A percentile compares a stretch with the other conserved stretches of the same genome.
Evolutionary conservation across 2,888 invertebrate species (phyloP).

Genomic region (Ypsolopha sequella): DNA sequence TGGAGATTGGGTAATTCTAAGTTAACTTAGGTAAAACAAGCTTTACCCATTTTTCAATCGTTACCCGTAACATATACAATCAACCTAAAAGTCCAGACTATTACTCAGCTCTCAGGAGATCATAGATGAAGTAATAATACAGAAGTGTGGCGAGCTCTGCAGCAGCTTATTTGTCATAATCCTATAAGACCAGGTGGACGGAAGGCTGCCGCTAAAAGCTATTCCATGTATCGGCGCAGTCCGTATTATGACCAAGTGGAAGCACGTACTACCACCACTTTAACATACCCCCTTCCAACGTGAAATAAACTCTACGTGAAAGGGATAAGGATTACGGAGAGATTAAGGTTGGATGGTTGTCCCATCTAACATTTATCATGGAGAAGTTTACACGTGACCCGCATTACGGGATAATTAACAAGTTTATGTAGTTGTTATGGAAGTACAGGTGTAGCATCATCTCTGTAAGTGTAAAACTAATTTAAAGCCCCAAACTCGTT

Average conservation of each 20-base stretch:
- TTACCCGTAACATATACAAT: too few species aligned
- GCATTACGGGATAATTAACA: not conserved
- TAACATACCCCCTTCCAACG: not conserved
- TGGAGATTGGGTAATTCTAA: too few species aligned
- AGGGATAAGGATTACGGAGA: not conserved
- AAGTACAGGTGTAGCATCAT: not conserved
- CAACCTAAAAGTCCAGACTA: too few species aligned
- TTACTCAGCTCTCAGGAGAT: too few species aligned
- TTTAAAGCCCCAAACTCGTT: too few species aligned
- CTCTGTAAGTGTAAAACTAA: too few species aligned
- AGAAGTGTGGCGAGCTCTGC: too few species aligned
- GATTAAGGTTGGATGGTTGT: not conserved
- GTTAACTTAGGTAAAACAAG: too few species aligned
- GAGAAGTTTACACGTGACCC: not conserved
- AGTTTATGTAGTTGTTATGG: not conserved
- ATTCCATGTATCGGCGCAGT: slow-evolving; percentile 13
- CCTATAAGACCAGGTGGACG: slow-evolving; percentile 20
- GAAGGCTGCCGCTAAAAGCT: slow-evolving; percentile 15
- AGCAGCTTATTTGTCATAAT: slow-evolving; percentile 7
- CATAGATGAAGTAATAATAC: too few species aligned
- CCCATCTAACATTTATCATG: not conserved
- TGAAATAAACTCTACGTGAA: not conserved
- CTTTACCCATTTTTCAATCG: too few species aligned
- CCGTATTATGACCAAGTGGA: slow-evolving; percentile 10
- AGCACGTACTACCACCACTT: slow-evolving; percentile 35